Evolutionary conservation across 1,140 invertebrate species (phyloP), one percentile per base, ranked within the genome.

Genomic region (Scaptomyza hsui): DNA sequence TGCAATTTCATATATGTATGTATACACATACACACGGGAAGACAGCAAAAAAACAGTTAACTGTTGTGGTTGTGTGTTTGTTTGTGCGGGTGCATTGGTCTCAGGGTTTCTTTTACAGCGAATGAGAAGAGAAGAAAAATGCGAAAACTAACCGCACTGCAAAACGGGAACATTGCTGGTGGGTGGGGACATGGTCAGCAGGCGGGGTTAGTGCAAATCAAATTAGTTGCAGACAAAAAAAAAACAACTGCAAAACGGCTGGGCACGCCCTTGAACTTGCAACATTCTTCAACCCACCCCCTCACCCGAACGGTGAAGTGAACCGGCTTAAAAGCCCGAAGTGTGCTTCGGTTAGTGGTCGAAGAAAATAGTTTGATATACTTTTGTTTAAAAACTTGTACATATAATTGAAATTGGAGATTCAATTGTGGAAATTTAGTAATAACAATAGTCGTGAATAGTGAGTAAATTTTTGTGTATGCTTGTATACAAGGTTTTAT

Each of bases 231-330:
- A 69, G 55, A 72, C 73, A 61, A 68, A 49, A 47, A 52, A 68
- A 56, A 47, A 60, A 21, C 51, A 69, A 62, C 49, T 65, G 39
- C 39, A 65, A 65, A 65, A 64, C 21, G 42, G 51, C 70, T 75
- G 80, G 79, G 72, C 81, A 85, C 81, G 81, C 81, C 81, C 81
- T 85, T 85, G 81, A 85, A 86, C 77, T 86, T 88, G 61, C 59
- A 63, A 37, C 24, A 47, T 37, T 48, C 37, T 24, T 48, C 35
- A 49, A 41, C 35, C 49, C 60, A 19, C 49, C 29, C 24, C 18
- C 60, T 52, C 4, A 5, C 4, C 13, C 3, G 1, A 21, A 53
- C 4, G 0, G 7, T 7, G 3, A 26, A 24, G 12, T 18, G 21
- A 55, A 55, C 52, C 52, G 52, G 39, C 21, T 13, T 13, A 41